phyloP scores from a whole-genome alignment of 2,797 vertebrate genomes.

The Fringilla coelebs region DNA sequence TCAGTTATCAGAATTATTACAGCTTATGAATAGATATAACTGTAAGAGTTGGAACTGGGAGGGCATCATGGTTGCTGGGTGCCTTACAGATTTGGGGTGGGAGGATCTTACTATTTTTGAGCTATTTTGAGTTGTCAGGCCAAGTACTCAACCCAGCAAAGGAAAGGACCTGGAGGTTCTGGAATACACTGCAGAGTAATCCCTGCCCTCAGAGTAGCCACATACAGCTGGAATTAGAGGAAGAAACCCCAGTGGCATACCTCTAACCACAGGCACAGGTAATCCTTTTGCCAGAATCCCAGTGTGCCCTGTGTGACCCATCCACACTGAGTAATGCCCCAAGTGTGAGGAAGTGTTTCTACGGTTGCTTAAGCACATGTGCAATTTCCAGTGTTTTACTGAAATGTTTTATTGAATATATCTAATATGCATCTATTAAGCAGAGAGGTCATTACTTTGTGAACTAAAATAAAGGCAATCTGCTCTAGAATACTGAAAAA shows the following conservation, averaged over 20 bases:
- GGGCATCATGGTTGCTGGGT: not conserved
- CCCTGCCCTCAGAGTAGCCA: not conserved
- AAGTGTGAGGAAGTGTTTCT: not conserved
- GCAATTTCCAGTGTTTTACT: not conserved
- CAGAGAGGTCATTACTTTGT: not conserved
- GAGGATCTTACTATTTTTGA: not conserved
- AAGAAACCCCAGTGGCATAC: not conserved
- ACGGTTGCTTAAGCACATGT: not conserved
- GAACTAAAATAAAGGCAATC: not conserved
- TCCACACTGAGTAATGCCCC: not conserved
- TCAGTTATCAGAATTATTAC: not conserved
- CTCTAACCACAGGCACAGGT: not conserved
- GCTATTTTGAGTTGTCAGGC: not conserved
- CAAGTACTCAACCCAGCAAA: not conserved
- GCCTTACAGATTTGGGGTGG: not conserved
- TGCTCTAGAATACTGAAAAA: not conserved
- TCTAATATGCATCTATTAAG: not conserved
- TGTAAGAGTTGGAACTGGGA: not conserved
- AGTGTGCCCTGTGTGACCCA: not conserved
- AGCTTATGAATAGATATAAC: not conserved
- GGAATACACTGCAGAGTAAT: not conserved
- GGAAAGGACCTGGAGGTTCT: not conserved
- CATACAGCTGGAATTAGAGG: not conserved
- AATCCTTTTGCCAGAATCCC: not conserved
- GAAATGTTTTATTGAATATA: not conserved